A percentile compares a stretch with the other conserved stretches of the same genome.
phyloP scores from a whole-genome alignment of 2,888 invertebrate species.

The Mantis religiosa region DNA sequence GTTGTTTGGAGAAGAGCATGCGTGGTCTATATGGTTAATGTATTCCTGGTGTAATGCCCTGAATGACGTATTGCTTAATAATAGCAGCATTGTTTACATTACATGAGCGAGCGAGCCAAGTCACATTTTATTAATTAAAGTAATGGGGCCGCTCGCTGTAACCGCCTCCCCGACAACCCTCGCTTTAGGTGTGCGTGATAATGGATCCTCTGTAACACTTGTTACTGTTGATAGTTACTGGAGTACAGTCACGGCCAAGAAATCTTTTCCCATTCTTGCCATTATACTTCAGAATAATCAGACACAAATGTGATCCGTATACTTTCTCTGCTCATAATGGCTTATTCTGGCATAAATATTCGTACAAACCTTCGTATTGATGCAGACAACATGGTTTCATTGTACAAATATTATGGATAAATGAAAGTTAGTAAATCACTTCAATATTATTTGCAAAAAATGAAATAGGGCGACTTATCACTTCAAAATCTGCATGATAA shows the following conservation, averaged over 20 bases:
- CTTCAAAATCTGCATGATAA: too few species aligned
- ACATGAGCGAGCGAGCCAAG: not conserved
- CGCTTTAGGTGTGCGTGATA: not conserved
- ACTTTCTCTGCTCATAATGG: too few species aligned
- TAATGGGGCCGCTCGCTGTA: not conserved
- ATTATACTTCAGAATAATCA: too few species aligned
- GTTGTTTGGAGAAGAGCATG: not conserved
- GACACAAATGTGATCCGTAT: too few species aligned
- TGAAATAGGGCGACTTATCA: too few species aligned
- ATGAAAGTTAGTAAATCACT: too few species aligned
- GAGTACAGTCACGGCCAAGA: not conserved
- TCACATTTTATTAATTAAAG: slow-evolving; percentile 16
- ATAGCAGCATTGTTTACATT: slow-evolving; percentile 1
- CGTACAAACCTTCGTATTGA: too few species aligned
- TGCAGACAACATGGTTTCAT: too few species aligned
- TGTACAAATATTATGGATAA: too few species aligned
- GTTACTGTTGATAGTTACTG: not conserved
- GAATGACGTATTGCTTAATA: slow-evolving; percentile 9
- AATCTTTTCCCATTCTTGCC: too few species aligned
- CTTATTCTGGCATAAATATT: too few species aligned
- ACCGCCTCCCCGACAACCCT: not conserved
- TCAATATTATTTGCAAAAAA: too few species aligned
- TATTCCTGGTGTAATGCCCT: slow-evolving; percentile 3
- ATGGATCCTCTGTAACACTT: not conserved
- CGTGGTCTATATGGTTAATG: not conserved